Evolutionary conservation across 2,113 vertebrate species (phyloP).

Genomic region (Zosterops borbonicus): DNA sequence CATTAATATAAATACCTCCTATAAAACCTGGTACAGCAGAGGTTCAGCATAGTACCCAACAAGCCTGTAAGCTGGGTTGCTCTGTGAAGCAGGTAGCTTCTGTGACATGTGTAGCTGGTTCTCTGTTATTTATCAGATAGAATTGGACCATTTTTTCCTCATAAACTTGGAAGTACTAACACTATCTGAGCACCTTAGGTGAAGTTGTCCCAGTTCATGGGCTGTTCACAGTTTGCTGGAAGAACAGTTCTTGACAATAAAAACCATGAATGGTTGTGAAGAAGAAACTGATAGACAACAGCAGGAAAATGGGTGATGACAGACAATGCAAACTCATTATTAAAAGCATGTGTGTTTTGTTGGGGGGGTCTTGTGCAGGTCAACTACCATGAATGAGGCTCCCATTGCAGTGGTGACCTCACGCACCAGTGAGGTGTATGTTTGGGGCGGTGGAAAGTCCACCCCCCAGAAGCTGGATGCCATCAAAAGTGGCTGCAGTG

Average conservation of each 20-base stretch:
- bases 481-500: conserved; percentile 94
- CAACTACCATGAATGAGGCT: conserved; percentile 85
- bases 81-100: not conserved
- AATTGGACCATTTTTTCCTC: not conserved
- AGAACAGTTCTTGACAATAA: not conserved
- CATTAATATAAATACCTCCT: not conserved
- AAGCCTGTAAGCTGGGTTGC: not conserved
- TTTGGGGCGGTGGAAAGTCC: conserved; percentile 96
- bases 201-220: not conserved
- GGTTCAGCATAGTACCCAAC: not conserved
- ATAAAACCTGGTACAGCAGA: not conserved
- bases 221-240: not conserved
- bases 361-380: conserved; percentile 73
- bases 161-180: not conserved
- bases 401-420: conserved; percentile 96
- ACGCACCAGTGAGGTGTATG: conserved; percentile 94
- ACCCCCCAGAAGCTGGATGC: conserved; percentile 95
- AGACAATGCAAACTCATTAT: not conserved
- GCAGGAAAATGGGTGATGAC: not conserved
- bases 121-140: not conserved
- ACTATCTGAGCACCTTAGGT: not conserved
- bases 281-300: not conserved
- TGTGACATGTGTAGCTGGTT: not conserved
- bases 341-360: conserved; percentile 21
- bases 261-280: not conserved